Evolutionary conservation across 2,888 invertebrate genomes (phyloP).

Genomic region (Pristionchus exspectatus): DNA sequence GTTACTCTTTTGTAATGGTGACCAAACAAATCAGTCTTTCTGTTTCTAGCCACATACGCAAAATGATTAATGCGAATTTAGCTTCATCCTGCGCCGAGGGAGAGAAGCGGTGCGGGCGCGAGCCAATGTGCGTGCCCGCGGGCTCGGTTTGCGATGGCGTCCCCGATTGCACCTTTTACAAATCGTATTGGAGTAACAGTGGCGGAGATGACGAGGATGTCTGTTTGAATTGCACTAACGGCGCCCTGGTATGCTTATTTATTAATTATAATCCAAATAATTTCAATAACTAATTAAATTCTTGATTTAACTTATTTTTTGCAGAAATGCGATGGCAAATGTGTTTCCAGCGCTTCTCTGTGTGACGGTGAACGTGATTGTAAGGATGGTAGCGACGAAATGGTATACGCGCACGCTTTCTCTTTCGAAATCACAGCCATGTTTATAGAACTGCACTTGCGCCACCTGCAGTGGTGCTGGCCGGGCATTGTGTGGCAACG

Average conservation of each 20-base stretch:
- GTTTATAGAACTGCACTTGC: conserved; percentile 69
- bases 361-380: conserved; percentile 60
- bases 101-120: background rate
- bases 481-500: conserved; percentile 67
- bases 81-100: background rate
- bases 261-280: too few relatives aligned
- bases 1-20: too few relatives aligned
- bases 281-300: background rate
- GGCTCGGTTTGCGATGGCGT: conserved; percentile 62
- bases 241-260: background rate
- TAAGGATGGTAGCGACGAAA: conserved; percentile 64
- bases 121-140: conserved; percentile 56
- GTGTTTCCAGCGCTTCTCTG: background rate
- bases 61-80: background rate
- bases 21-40: too few relatives aligned
- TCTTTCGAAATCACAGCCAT: background rate
- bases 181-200: background rate
- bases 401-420: too few relatives aligned
- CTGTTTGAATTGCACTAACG: background rate
- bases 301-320: background rate
- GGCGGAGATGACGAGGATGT: background rate
- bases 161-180: conserved; percentile 56
- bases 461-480: conserved; percentile 66
- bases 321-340: background rate
- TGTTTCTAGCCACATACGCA: too few relatives aligned